These are phyloP conservation scores for Fregata magnificens DNA, from an alignment of 2,113 vertebrate genomes.

Conservation along the genomic window DNA sequence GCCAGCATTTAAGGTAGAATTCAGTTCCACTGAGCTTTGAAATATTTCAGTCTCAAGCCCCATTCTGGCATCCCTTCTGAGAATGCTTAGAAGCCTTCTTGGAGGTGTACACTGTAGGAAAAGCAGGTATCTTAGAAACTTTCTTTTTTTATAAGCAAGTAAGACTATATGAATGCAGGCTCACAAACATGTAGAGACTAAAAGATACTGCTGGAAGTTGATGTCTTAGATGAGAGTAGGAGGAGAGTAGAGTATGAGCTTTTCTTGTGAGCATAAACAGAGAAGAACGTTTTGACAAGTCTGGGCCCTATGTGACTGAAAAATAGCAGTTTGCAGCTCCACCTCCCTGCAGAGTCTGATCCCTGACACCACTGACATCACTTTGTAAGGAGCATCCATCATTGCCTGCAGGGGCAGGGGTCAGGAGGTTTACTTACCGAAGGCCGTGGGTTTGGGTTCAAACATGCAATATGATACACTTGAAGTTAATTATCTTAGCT, in stretches of 20 bases:
- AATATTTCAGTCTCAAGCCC: background rate
- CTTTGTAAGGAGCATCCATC: background rate
- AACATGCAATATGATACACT: background rate
- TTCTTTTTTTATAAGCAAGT: background rate
- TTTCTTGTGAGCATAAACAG: background rate
- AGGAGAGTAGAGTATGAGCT: background rate
- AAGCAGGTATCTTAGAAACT: background rate
- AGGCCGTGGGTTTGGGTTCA: background rate
- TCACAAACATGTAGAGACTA: background rate
- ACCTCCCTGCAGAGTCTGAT: background rate
- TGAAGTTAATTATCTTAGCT: background rate
- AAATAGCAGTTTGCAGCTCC: background rate
- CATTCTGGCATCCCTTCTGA: background rate
- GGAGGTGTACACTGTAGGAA: background rate
- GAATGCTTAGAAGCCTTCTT: background rate
- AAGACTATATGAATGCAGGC: background rate
- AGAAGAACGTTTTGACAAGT: background rate
- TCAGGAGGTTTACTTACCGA: background rate
- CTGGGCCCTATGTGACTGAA: background rate
- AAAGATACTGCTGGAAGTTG: background rate
- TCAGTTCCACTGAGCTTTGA: background rate
- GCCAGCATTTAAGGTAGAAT: background rate
- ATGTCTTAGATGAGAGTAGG: background rate
- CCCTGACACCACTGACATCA: too few relatives aligned
- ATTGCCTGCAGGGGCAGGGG: background rate